These are phyloP conservation scores for Acrocephalus kingi DNA, from an alignment of 2,113 vertebrate species.

Conservation along the genomic window DNA sequence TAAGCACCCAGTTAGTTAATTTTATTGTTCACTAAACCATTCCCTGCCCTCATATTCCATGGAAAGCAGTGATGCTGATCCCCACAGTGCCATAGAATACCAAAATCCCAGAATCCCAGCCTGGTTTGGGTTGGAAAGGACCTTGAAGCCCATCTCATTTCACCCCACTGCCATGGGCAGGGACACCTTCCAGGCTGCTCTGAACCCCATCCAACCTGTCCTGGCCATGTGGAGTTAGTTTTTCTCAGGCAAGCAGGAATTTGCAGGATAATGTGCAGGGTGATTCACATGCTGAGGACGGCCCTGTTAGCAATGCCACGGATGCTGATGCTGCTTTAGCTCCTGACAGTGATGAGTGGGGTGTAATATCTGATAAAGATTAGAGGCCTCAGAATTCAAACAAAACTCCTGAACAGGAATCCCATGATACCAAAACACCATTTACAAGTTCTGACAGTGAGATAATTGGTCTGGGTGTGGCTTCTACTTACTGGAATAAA, in stretches of 20 bases:
- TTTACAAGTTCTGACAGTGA: conserved; percentile 49
- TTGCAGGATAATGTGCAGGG: background rate
- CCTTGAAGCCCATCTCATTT: background rate
- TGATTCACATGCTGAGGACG: background rate
- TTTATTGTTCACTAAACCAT: background rate
- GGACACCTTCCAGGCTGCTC: background rate
- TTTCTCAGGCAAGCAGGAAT: background rate
- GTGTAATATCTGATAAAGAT: conserved; percentile 62
- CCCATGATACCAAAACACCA: conserved; percentile 37
- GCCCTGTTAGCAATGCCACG: background rate
- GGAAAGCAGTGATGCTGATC: background rate
- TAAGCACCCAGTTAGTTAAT: background rate
- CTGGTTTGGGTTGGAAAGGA: background rate
- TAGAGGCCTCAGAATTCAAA: conserved; percentile 51
- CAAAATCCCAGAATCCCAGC: background rate
- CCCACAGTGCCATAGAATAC: background rate
- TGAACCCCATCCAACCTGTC: background rate
- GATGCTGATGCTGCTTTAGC: conserved; percentile 23
- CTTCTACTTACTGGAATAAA: conserved; percentile 32
- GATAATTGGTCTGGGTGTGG: conserved; percentile 52
- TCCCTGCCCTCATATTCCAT: background rate
- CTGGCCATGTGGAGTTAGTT: background rate
- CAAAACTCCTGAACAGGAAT: conserved; percentile 18
- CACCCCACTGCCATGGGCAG: background rate
- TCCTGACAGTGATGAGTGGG: conserved; percentile 62